These are phyloP conservation scores for Oryzias javanicus DNA, from an alignment of 2,113 vertebrate species.

Conservation along the genomic window DNA sequence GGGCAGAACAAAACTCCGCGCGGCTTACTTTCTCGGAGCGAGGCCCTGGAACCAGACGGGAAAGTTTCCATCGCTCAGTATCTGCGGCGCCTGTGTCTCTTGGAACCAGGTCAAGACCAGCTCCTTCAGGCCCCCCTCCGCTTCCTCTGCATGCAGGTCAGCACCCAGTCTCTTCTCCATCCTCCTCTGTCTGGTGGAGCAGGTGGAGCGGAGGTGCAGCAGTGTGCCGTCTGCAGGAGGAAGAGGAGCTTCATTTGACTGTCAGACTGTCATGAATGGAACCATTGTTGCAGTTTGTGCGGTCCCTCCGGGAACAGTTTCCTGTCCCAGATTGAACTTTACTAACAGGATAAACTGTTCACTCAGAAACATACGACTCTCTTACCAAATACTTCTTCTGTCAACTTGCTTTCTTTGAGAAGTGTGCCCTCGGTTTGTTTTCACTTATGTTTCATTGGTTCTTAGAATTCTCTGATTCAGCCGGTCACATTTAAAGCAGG, in stretches of 20 bases:
- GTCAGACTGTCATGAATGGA: slow-evolving; percentile 32
- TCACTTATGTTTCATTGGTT: no score
- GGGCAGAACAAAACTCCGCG: neutral
- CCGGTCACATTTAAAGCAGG: no score
- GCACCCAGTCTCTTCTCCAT: slow-evolving; percentile 59
- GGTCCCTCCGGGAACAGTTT: neutral
- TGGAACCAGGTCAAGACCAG: slow-evolving; percentile 82
- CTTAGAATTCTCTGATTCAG: no score
- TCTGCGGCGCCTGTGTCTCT: slow-evolving; percentile 77
- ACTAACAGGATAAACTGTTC: no score
- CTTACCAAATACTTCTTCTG: no score
- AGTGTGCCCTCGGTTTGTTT: no score
- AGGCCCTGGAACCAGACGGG: slow-evolving; percentile 89
- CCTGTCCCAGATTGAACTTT: slow-evolving; percentile 30
- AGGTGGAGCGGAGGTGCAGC: neutral
- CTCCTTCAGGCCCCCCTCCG: slow-evolving; percentile 72
- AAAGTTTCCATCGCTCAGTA: slow-evolving; percentile 74
- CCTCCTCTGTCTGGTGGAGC: neutral
- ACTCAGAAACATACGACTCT: no score
- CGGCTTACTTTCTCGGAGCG: slow-evolving; percentile 81
- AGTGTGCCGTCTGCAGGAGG: neutral
- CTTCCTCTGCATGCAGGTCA: slow-evolving; percentile 8
- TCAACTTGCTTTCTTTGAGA: no score
- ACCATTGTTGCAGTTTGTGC: slow-evolving; percentile 67
- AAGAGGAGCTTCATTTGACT: slow-evolving; percentile 77